Evolutionary conservation across 2,113 vertebrate genomes (phyloP), one percentile per base, ranked within the genome.

Genomic region (Gymnogyps californianus): DNA sequence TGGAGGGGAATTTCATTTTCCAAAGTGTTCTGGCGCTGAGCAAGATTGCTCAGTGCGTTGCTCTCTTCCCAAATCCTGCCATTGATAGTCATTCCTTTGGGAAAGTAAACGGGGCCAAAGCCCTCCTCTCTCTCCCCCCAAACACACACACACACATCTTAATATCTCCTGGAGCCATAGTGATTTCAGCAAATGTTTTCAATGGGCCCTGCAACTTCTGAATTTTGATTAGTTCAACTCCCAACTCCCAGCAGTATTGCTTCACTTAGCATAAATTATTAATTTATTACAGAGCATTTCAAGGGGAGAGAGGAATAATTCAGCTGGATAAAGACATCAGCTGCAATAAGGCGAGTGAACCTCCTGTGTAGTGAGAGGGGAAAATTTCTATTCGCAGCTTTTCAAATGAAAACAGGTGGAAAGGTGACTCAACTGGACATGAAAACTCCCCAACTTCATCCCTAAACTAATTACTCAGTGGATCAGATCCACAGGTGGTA

Each of bases 211-310:
- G 42, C 57, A 92, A 89, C 67, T 93, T 89, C 42, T 72, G 77
- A 87, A 92, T 92, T 97, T 94, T 95, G 80, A 89, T 91, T 91
- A 93, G 87, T 64, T 88, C 76, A 81, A 52, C 64, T 92, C 80
- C 64, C 64, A 81, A 9, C 14, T 91, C 90, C 69, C 95, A 57
- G 31, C 17, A 96, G 80, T 82, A 93, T 96, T 81, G 42, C 83
- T 96, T 96, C 87, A 94, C 89, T 92, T 93, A 84, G 72, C 93
- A 97, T 98, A 97, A 98, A 97, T 98, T 97, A 97, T 98, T 98
- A 96, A 98, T 97, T 96, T 97, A 97, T 97, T 94, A 92, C 62
- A 77, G 94, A 94, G 49, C 79, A 59, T 91, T 97, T 98, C 80
- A 96, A 97, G 90, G 85, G 83, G 90, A 90, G 78, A 85, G 89